Conservation (phyloP, 2,113 vertebrate genomes). For the Alligator sinensis region DNA sequence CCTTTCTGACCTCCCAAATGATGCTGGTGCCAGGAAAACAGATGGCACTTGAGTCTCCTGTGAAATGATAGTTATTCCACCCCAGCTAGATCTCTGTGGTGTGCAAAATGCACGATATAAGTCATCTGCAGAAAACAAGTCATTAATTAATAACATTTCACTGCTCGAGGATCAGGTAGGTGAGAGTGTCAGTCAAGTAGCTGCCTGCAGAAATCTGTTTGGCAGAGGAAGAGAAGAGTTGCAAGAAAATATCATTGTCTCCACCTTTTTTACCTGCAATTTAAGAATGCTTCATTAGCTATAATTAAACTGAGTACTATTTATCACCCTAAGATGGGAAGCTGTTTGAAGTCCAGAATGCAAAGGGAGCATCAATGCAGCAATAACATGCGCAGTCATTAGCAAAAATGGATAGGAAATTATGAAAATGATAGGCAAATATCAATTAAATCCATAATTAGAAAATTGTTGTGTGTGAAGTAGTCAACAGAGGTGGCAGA, state of each 20-base stretch:
- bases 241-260: not conserved
- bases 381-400: slow-evolving; percentile 51
- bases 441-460: slow-evolving; percentile 39
- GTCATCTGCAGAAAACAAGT: slow-evolving; percentile 42
- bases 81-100: slow-evolving; percentile 1
- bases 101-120: slow-evolving; percentile 41
- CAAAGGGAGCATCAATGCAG: slow-evolving; percentile 49
- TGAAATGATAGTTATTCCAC: slow-evolving; percentile 23
- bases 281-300: slow-evolving; percentile 42
- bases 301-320: slow-evolving; percentile 58
- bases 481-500: slow-evolving; percentile 12
- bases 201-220: not conserved
- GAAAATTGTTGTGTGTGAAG: slow-evolving; percentile 50
- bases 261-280: not conserved
- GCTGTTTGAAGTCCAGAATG: slow-evolving; percentile 50
- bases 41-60: slow-evolving; percentile 31
- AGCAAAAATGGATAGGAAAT: not conserved
- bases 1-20: slow-evolving; percentile 45
- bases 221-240: not conserved
- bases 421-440: slow-evolving; percentile 36
- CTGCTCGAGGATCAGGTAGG: not conserved
- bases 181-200: not conserved
- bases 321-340: slow-evolving; percentile 43
- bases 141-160: slow-evolving; percentile 57
- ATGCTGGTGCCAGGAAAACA: slow-evolving; percentile 41